These are phyloP conservation scores for Chrysaora quinquecirrha DNA, from an alignment of 30 jellyfish, hydroid and myxozoan species.

Conservation along the genomic window DNA sequence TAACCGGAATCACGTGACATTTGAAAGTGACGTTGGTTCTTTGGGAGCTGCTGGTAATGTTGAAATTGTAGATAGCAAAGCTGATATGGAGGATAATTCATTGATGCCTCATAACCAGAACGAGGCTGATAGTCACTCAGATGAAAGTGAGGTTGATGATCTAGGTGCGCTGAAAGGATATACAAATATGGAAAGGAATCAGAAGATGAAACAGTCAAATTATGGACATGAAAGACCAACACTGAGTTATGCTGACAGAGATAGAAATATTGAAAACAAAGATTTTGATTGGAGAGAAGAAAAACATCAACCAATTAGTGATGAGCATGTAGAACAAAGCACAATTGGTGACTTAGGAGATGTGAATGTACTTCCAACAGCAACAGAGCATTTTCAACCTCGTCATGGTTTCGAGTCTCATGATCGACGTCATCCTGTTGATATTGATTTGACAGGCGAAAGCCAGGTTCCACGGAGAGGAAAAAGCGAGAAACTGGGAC, in stretches of 20 bases:
- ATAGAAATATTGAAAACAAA: neutral
- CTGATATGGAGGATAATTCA: slow-evolving; percentile 19
- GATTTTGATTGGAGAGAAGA: neutral
- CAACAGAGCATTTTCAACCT: neutral
- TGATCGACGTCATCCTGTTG: neutral
- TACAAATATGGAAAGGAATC: neutral
- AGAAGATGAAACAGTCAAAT: neutral
- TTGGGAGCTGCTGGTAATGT: slow-evolving; percentile 58
- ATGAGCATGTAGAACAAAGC: neutral
- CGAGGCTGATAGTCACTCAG: neutral
- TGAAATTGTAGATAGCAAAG: slow-evolving; percentile 9
- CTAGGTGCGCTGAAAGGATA: slow-evolving; percentile 4
- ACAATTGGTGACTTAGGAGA: neutral
- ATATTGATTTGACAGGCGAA: too few relatives aligned
- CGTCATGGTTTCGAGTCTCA: neutral
- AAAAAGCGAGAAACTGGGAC: too few relatives aligned
- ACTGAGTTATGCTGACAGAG: neutral
- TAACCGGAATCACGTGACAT: slow-evolving; percentile 6
- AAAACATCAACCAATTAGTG: neutral
- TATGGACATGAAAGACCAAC: too few relatives aligned
- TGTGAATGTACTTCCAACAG: neutral
- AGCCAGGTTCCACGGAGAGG: too few relatives aligned
- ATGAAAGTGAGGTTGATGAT: slow-evolving; percentile 34
- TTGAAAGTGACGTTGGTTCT: slow-evolving; percentile 54
- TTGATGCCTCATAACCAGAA: slow-evolving; percentile 11